These are phyloP conservation scores for Neodon shergylaensis DNA, from an alignment of 2,113 vertebrate species.

Conservation along the genomic window DNA sequence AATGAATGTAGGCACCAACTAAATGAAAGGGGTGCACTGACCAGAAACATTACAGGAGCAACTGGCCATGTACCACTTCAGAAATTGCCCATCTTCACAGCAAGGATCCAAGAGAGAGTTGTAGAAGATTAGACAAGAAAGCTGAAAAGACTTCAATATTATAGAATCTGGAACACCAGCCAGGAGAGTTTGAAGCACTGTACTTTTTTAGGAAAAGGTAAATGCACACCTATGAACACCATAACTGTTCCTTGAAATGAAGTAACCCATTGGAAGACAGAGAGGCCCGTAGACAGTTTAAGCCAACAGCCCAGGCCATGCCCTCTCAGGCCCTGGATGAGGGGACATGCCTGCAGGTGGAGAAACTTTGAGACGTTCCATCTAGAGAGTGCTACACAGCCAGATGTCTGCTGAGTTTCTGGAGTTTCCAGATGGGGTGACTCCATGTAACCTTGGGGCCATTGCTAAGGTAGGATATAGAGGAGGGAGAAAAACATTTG, in stretches of 20 bases:
- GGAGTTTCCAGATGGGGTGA: not conserved
- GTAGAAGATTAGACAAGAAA: not conserved
- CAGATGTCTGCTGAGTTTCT: not conserved
- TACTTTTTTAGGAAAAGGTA: not conserved
- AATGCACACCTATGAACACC: not conserved
- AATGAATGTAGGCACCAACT: not conserved
- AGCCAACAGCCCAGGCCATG: no score
- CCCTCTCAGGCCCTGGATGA: accelerated
- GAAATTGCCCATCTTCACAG: not conserved
- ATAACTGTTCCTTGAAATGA: not conserved
- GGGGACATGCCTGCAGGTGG: not conserved
- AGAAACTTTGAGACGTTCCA: not conserved
- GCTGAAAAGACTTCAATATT: not conserved
- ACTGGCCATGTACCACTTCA: not conserved
- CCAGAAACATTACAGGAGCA: not conserved
- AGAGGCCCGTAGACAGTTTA: not conserved
- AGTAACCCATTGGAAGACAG: not conserved
- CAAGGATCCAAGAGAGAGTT: not conserved
- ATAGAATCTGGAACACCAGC: not conserved
- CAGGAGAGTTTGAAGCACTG: not conserved
- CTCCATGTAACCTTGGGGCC: not conserved
- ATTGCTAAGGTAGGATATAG: not conserved
- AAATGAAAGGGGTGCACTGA: not conserved
- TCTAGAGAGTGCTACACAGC: not conserved
- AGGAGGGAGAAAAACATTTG: not conserved